phyloP scores from a whole-genome alignment of 1,140 invertebrate genomes.

The Hylyphantes graminicola region DNA sequence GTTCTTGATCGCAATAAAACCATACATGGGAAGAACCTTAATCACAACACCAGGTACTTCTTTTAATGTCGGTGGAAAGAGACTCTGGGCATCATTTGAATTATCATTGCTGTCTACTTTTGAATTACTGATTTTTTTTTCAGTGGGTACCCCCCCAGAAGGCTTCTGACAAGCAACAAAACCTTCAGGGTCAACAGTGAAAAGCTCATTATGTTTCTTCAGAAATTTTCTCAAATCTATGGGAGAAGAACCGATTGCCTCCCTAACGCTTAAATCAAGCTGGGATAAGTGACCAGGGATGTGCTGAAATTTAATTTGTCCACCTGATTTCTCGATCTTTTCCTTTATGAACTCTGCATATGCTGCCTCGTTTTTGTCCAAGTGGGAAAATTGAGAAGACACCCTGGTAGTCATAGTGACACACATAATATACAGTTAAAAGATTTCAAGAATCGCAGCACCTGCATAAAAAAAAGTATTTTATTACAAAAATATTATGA shows the following conservation, averaged over 20 bases:
- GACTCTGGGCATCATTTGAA: background rate
- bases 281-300: constrained; percentile 19
- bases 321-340: constrained; percentile 12
- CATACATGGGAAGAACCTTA: constrained; percentile 23
- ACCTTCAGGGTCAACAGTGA: constrained; percentile 17
- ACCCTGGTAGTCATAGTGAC: background rate
- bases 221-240: constrained; percentile 27
- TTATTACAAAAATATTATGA: too few species aligned
- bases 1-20: constrained; percentile 34
- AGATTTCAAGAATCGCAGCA: too few species aligned
- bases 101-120: background rate
- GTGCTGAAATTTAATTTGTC: constrained; percentile 17
- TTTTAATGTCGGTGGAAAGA: background rate
- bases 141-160: background rate
- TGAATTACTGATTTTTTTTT: background rate
- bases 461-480: too few species aligned
- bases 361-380: background rate
- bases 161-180: background rate
- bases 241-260: background rate
- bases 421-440: too few species aligned
- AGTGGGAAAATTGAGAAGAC: constrained; percentile 7
- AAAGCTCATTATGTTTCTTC: background rate
- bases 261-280: background rate
- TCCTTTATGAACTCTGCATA: constrained; percentile 15
- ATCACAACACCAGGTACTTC: constrained; percentile 17